Conservation (phyloP, 2,113 vertebrate species). For the Reinhardtius hippoglossoides region DNA sequence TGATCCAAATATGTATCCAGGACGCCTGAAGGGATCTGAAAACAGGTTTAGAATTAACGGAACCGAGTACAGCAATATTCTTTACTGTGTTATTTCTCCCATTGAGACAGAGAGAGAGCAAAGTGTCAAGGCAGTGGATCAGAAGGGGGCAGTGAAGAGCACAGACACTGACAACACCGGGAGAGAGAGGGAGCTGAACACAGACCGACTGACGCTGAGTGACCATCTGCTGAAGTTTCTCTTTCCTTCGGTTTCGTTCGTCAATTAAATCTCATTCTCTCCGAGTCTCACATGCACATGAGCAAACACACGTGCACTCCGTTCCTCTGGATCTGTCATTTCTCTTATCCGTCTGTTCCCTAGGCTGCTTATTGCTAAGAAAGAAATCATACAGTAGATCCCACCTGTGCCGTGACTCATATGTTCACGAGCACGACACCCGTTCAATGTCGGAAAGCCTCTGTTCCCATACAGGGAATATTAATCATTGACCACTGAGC, state of each 20-base stretch:
- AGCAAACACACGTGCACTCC: not conserved
- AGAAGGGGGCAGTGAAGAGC: constrained; percentile 18
- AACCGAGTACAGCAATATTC: not conserved
- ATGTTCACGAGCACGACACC: not conserved
- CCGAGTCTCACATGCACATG: not conserved
- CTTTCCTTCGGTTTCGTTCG: constrained; percentile 18
- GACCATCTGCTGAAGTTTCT: constrained; percentile 53
- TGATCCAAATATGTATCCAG: constrained; percentile 5
- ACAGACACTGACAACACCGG: not conserved
- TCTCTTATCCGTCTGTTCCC: not conserved
- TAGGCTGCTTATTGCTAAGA: not conserved
- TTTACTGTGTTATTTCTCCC: not conserved
- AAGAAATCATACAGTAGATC: constrained; percentile 10
- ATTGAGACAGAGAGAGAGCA: not conserved
- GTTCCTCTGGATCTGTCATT: not conserved
- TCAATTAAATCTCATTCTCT: not conserved
- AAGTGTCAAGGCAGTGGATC: not conserved
- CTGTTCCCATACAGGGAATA: constrained; percentile 14
- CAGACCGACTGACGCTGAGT: constrained; percentile 36
- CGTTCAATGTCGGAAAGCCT: constrained; percentile 6
- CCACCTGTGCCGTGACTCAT: constrained; percentile 12
- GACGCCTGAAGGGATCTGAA: not conserved
- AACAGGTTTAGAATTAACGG: not conserved
- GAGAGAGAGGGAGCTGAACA: not conserved
- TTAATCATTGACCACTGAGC: not conserved